Evolutionary conservation across 1,140 invertebrate genomes (phyloP), one percentile per base, ranked within the genome.

Genomic region (Maconellicoccus hirsutus): DNA sequence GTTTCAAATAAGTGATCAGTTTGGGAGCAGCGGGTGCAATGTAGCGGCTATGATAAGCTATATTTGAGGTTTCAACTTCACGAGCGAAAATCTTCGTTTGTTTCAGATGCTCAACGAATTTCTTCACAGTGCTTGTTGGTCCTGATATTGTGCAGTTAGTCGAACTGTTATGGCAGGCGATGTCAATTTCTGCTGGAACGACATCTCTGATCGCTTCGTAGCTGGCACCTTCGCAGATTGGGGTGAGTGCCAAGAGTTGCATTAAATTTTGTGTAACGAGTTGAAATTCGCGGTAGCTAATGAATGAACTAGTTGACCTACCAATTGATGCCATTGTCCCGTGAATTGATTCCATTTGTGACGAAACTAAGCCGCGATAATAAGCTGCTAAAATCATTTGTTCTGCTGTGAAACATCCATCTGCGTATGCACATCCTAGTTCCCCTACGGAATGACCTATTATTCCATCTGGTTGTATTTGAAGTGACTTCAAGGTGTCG

Each of bases 101-200:
- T 78, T 91, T 84, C 6, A 91, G 78, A 74, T 90, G 80, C 1
- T 81, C 83, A 0, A 92, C 86, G 78, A 92, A 92, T 25, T 78
- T 78, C 71, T 82, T 80, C 75, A 94, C 87, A 42, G 84, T 82
- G 38, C 87, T 86, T 33, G 84, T 83, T 3, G 91, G 90, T 1
- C 93, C 94, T 4, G 92, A 94, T 69, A 96, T 86, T 0, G 92
- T 95, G 39, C 91, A 88, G 66, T 70, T 75, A 29, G 33, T 66
- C n/a, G n/a, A 14, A 19, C 63, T 63, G 77, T 96, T 96, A 79
- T 93, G 91, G 79, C 93, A 95, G 16, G 92, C 92, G 0, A 92
- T 86, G 75, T 90, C 87, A 77, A 94, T 84, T 73, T 80, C 80
- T 6, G 81, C 79, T 71, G 91, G 87, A n/a, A 74, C 16, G 69